Evolutionary conservation across 2,797 vertebrate species (phyloP).

Genomic region (Sarcophilus harrisii): DNA sequence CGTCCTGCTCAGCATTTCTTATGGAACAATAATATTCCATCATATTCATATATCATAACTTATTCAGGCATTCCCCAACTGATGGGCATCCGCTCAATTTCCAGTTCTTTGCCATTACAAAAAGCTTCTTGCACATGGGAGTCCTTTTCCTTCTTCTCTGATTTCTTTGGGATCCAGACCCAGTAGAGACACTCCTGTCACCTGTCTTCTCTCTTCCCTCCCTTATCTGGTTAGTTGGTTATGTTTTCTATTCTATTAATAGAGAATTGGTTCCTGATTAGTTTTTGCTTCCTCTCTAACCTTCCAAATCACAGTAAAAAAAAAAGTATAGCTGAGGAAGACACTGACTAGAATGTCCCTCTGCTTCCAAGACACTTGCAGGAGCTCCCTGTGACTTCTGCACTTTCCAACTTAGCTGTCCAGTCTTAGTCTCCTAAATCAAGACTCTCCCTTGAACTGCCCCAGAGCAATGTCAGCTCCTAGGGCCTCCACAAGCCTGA

Average conservation of each 20-base stretch:
- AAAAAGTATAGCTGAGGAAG: background rate
- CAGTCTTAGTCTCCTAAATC: background rate
- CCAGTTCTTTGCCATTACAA: too few relatives aligned
- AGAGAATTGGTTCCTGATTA: background rate
- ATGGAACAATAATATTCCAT: too few relatives aligned
- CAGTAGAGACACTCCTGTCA: too few relatives aligned
- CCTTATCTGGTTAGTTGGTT: background rate
- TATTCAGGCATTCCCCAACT: too few relatives aligned
- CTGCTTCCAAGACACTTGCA: background rate
- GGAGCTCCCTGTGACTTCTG: background rate
- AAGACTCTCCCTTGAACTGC: background rate
- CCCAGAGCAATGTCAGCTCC: background rate
- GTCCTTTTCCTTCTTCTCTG: too few relatives aligned
- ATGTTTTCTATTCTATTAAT: background rate
- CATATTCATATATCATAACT: too few relatives aligned
- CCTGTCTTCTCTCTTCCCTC: background rate
- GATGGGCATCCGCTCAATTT: too few relatives aligned
- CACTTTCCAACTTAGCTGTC: background rate
- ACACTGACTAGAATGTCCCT: background rate
- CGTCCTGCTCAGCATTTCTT: too few relatives aligned
- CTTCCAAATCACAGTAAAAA: background rate
- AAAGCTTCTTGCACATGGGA: too few relatives aligned
- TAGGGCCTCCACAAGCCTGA: background rate
- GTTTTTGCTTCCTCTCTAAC: background rate
- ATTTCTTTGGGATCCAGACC: too few relatives aligned